These are phyloP conservation scores for Picathartes gymnocephalus DNA, from an alignment of 2,113 vertebrate species.

Conservation along the genomic window DNA sequence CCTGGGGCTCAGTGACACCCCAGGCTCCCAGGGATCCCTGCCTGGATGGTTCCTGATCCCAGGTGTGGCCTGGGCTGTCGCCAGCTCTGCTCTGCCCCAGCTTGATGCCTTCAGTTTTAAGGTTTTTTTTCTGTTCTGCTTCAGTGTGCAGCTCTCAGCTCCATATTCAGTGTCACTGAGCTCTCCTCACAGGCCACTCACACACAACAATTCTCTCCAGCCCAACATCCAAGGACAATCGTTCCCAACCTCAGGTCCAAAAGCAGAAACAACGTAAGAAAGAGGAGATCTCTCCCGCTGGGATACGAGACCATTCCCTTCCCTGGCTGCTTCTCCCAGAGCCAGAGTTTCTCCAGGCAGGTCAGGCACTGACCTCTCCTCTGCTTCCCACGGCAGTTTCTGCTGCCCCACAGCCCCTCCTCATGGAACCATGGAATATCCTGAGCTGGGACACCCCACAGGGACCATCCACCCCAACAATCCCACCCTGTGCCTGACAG, in stretches of 20 bases:
- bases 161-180: no score
- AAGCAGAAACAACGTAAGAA: no score
- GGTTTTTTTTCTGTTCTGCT: no score
- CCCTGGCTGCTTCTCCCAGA: not conserved
- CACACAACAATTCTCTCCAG: no score
- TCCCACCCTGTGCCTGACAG: not conserved
- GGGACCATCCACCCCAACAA: not conserved
- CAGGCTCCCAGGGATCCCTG: not conserved
- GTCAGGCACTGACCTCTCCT: not conserved
- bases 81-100: not conserved
- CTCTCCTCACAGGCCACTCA: no score
- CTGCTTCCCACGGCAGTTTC: not conserved
- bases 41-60: not conserved
- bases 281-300: not conserved
- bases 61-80: not conserved
- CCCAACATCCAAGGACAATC: no score
- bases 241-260: no score
- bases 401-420: not conserved
- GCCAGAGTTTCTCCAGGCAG: not conserved
- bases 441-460: not conserved
- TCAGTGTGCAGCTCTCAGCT: no score
- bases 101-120: not conserved
- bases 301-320: not conserved
- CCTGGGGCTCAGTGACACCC: not conserved
- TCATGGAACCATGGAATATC: not conserved